phyloP scores from a whole-genome alignment of 2,888 invertebrate species.

The Sphaerophoria rueppellii region DNA sequence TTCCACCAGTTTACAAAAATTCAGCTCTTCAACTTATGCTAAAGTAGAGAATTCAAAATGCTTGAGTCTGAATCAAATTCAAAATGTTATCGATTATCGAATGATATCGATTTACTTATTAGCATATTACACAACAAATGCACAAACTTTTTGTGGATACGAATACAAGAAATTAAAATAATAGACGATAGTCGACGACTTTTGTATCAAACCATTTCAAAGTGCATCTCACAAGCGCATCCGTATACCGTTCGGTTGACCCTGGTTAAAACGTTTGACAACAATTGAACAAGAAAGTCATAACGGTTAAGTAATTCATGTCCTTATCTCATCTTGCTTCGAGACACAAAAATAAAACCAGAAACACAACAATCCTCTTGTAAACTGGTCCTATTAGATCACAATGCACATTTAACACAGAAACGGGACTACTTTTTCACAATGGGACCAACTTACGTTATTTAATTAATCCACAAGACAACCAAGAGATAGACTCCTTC shows the following conservation, averaged over 20 bases:
- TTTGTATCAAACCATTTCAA: neutral
- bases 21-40: neutral
- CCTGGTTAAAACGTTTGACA: neutral
- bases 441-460: conserved; percentile 63
- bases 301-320: conserved; percentile 63
- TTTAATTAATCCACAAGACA: conserved; percentile 23
- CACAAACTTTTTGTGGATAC: too few species aligned
- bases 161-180: too few species aligned
- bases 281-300: conserved; percentile 11
- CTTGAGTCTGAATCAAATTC: too few species aligned
- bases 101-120: neutral
- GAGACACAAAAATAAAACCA: conserved; percentile 39
- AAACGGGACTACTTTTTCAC: conserved; percentile 30
- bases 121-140: conserved; percentile 1
- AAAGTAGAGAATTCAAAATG: neutral
- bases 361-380: conserved; percentile 23
- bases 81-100: too few species aligned
- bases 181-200: neutral
- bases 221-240: neutral
- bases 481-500: conserved; percentile 19
- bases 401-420: conserved; percentile 43
- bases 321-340: conserved; percentile 56
- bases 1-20: neutral
- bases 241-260: neutral
- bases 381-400: conserved; percentile 64